A percentile compares a stretch with the other conserved stretches of the same genome.
These are phyloP conservation scores for Caenorhabditis sp. DNA, from an alignment of 2,888 invertebrate species.

Conservation along the genomic window DNA sequence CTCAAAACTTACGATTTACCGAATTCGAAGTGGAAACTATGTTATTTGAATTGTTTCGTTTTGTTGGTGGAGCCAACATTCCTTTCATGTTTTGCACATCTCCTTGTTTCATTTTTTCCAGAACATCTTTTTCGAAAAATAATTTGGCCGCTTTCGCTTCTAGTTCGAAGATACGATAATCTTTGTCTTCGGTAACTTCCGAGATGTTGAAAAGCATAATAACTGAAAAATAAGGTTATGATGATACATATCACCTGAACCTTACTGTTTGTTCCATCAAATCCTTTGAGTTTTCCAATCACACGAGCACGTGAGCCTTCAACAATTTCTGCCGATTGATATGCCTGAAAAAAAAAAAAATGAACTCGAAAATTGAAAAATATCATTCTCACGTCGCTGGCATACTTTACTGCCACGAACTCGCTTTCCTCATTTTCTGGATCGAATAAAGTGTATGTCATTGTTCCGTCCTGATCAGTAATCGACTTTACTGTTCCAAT, in stretches of 20 bases:
- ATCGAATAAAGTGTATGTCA: constrained; percentile 16
- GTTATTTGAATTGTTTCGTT: constrained; percentile 2
- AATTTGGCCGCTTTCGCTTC: constrained; percentile 31
- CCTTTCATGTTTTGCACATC: constrained; percentile 7
- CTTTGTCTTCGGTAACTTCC: constrained; percentile 21
- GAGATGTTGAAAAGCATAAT: constrained; percentile 28
- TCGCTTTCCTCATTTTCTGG: constrained; percentile 16
- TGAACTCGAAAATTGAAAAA: too few species aligned
- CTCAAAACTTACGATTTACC: neutral
- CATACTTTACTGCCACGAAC: constrained; percentile 17
- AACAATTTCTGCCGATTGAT: neutral
- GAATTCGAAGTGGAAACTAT: neutral
- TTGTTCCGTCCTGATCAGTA: constrained; percentile 11
- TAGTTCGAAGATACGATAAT: constrained; percentile 17
- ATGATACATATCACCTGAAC: too few species aligned
- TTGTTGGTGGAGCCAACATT: constrained; percentile 34
- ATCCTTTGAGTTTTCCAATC: constrained; percentile 34
- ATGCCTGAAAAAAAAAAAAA: neutral
- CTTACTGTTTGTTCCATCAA: constrained; percentile 23
- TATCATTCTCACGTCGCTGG: constrained; percentile 1
- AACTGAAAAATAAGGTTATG: constrained; percentile 22
- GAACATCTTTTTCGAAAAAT: constrained; percentile 32
- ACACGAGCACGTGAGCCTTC: constrained; percentile 10
- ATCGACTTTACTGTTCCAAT: constrained; percentile 30
- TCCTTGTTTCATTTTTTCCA: constrained; percentile 17